Conservation (phyloP, 2,797 vertebrate genomes). For the Enteromius argenteus region DNA sequence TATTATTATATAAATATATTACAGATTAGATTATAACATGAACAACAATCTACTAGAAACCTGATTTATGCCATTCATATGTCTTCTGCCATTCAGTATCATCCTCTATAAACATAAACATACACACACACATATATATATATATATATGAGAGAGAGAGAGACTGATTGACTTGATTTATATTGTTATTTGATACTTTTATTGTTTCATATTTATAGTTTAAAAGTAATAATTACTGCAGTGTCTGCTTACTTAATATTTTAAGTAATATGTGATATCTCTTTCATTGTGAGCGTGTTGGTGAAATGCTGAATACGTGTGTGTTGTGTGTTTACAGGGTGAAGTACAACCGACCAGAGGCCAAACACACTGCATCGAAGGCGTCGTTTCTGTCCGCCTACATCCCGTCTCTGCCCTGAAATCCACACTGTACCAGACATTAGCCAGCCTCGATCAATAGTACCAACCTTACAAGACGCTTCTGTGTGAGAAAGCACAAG, state of each 20-base stretch:
- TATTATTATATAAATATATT: too few species aligned
- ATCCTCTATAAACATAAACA: background rate
- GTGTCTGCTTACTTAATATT: background rate
- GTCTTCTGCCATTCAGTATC: background rate
- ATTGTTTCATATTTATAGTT: background rate
- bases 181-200: background rate
- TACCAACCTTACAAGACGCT: background rate
- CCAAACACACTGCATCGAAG: background rate
- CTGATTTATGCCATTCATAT: background rate
- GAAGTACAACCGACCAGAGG: constrained; percentile 24
- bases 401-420: background rate
- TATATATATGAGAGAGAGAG: too few species aligned
- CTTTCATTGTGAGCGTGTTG: background rate
- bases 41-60: background rate
- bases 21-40: too few species aligned
- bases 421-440: constrained; percentile 6
- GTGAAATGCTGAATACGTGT: background rate
- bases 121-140: too few species aligned
- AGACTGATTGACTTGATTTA: background rate
- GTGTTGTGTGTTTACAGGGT: constrained; percentile 46
- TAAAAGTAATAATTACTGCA: background rate
- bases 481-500: background rate
- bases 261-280: too few species aligned
- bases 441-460: background rate
- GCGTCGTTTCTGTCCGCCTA: constrained; percentile 9